Percentiles rank a stretch among this genome's conserved stretches.
phyloP scores from a whole-genome alignment of 2,888 invertebrate species.

The Arrhopalites spinosus region DNA sequence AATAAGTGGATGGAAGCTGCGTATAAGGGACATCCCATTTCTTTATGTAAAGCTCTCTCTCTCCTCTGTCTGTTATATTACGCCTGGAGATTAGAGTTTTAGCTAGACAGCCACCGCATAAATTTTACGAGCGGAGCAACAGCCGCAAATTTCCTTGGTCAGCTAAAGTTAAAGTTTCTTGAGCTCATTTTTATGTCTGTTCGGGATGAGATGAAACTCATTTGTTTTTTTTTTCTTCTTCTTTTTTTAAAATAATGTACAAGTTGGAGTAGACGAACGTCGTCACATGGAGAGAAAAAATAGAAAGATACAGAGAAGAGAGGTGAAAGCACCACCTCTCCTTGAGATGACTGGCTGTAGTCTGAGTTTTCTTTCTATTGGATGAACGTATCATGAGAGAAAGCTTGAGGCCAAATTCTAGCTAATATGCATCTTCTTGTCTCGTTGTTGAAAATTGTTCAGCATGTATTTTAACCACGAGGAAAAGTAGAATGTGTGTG shows the following conservation, averaged over 20 bases:
- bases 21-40: too few species aligned
- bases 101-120: slow-evolving; percentile 23
- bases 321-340: not conserved
- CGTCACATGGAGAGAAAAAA: not conserved
- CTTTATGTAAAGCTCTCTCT: too few species aligned
- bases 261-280: not conserved
- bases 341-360: not conserved
- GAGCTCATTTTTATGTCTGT: slow-evolving; percentile 19
- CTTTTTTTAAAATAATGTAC: not conserved
- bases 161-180: slow-evolving; percentile 18
- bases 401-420: too few species aligned
- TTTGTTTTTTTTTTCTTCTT: too few species aligned
- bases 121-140: slow-evolving; percentile 31
- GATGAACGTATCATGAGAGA: too few species aligned
- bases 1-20: not conserved
- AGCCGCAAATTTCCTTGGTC: slow-evolving; percentile 24
- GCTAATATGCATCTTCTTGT: not conserved
- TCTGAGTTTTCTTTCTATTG: not conserved
- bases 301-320: not conserved
- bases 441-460: not conserved
- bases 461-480: too few species aligned
- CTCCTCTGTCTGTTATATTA: not conserved
- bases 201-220: slow-evolving; percentile 26
- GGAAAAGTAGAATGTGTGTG: not conserved
- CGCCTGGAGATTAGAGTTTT: not conserved